Conservation (phyloP, 2,113 vertebrate species). For the Uria lomvia region DNA sequence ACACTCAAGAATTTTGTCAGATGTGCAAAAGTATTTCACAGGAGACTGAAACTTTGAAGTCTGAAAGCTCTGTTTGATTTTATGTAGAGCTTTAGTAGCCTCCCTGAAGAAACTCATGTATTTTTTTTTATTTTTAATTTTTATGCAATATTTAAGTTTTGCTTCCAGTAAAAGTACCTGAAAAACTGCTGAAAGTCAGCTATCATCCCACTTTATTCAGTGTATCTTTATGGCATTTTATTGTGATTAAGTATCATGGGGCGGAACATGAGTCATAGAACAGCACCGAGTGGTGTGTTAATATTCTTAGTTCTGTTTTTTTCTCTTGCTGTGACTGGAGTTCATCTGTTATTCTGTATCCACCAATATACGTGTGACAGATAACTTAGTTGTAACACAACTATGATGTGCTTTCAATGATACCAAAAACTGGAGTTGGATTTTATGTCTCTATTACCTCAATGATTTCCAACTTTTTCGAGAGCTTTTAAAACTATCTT, state of each 20-base stretch:
- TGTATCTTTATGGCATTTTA: neutral
- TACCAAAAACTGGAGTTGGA: neutral
- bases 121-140: neutral
- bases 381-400: neutral
- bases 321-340: neutral
- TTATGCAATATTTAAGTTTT: neutral
- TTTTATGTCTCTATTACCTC: neutral
- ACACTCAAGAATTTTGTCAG: neutral
- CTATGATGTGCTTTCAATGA: neutral
- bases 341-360: neutral
- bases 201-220: neutral
- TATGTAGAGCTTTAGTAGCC: neutral
- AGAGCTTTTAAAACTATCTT: neutral
- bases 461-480: neutral
- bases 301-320: neutral
- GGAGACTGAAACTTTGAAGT: neutral
- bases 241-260: slow-evolving; percentile 35
- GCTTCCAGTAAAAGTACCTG: neutral
- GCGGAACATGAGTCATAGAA: slow-evolving; percentile 31
- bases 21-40: neutral
- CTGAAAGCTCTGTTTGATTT: neutral
- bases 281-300: neutral
- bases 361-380: neutral
- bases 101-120: neutral
- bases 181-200: neutral